phyloP scores from a whole-genome alignment of 2,888 invertebrate genomes.

The Macaria liturata region DNA sequence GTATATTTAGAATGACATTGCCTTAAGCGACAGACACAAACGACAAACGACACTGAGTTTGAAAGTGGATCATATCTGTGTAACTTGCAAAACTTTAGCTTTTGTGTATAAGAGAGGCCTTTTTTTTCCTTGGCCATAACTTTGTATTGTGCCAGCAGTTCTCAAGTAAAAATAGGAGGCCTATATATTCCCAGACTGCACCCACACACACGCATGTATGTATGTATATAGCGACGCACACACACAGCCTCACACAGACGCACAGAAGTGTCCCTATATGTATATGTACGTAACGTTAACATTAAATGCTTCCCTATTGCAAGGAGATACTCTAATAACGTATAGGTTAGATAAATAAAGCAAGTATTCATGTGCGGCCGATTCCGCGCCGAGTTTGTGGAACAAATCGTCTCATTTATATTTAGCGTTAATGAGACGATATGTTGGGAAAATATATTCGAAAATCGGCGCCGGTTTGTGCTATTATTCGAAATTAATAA shows the following conservation, averaged over 20 bases:
- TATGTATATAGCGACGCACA: constrained; percentile 14
- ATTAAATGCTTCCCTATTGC: constrained; percentile 69
- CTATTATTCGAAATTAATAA: constrained; percentile 21
- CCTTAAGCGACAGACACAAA: no score
- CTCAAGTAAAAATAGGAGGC: no score
- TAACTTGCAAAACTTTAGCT: no score
- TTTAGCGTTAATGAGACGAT: background rate
- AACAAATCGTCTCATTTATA: constrained; percentile 7
- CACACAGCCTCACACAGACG: constrained; percentile 27
- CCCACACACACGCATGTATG: constrained; percentile 3
- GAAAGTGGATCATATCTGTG: no score
- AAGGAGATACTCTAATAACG: constrained; percentile 42
- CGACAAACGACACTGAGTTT: no score
- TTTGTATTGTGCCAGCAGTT: no score
- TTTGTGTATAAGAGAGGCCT: no score
- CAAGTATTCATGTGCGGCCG: constrained; percentile 20
- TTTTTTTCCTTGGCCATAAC: no score
- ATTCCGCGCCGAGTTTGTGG: constrained; percentile 4
- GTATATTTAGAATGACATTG: no score
- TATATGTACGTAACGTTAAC: constrained; percentile 47
- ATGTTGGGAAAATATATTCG: constrained; percentile 1
- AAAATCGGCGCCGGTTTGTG: constrained; percentile 21
- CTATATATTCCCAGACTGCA: background rate
- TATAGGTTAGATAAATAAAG: constrained; percentile 53
- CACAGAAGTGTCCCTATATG: constrained; percentile 43